These are phyloP conservation scores for Rousettus madagascariensis DNA, from an alignment of 2,797 vertebrate genomes.

Conservation along the genomic window DNA sequence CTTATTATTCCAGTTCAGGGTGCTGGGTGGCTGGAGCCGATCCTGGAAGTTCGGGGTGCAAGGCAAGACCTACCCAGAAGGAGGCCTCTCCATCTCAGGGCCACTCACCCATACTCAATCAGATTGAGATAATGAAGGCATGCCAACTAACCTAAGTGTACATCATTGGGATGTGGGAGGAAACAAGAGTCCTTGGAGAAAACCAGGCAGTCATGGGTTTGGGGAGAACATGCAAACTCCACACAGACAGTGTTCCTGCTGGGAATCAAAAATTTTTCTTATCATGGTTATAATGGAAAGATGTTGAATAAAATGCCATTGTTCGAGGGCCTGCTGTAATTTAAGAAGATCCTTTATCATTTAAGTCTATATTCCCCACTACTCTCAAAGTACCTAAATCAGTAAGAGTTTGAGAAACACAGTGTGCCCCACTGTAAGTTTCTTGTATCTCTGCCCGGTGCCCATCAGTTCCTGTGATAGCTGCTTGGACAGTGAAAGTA, in stretches of 20 bases:
- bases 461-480: neutral
- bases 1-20: neutral
- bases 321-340: neutral
- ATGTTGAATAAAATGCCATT: neutral
- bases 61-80: neutral
- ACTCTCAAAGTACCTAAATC: neutral
- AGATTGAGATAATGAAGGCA: no score
- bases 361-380: neutral
- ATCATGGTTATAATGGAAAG: neutral
- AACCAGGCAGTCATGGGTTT: neutral
- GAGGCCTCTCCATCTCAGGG: neutral
- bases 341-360: neutral
- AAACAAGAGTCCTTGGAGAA: neutral
- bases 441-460: neutral
- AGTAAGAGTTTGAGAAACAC: neutral
- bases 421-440: neutral
- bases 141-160: neutral
- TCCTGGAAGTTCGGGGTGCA: neutral
- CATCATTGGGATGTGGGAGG: neutral
- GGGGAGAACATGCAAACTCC: neutral
- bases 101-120: neutral
- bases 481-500: neutral
- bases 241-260: neutral
- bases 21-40: no score
- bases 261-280: neutral